These are phyloP conservation scores for Austrofundulus limnaeus DNA, from an alignment of 2,113 vertebrate genomes.

Conservation along the genomic window DNA sequence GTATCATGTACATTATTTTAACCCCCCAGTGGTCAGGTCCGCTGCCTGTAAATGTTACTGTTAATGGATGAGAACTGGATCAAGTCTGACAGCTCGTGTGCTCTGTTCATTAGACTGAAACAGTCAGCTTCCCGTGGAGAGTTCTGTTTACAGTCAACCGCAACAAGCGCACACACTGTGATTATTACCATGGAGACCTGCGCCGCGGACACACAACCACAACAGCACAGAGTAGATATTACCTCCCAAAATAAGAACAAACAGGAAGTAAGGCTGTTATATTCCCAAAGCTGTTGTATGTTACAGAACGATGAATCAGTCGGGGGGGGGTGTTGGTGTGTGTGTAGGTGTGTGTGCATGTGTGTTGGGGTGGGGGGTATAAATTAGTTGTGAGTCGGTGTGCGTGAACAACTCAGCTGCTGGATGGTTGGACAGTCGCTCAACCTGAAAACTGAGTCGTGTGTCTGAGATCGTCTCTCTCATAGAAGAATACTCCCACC, in stretches of 20 bases:
- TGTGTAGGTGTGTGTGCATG: neutral
- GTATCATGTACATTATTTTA: constrained; percentile 36
- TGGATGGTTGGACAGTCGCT: constrained; percentile 20
- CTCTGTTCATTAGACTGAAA: constrained; percentile 64
- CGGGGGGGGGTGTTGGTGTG: neutral
- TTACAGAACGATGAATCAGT: constrained; percentile 5
- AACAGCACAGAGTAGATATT: neutral
- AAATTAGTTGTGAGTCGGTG: constrained; percentile 7
- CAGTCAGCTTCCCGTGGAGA: constrained; percentile 49
- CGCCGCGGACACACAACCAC: constrained; percentile 7
- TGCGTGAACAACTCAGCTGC: constrained; percentile 9
- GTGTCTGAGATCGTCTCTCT: neutral
- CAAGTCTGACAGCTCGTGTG: constrained; percentile 44
- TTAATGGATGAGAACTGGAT: constrained; percentile 26
- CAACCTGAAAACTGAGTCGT: constrained; percentile 33
- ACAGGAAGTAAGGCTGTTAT: constrained; percentile 2
- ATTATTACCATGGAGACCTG: constrained; percentile 67
- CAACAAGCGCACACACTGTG: constrained; percentile 55
- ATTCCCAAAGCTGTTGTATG: constrained; percentile 11
- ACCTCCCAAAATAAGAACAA: constrained; percentile 22
- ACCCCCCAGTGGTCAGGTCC: constrained; percentile 22
- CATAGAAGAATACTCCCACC: constrained; percentile 71
- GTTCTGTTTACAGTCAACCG: constrained; percentile 53
- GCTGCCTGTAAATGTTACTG: constrained; percentile 36
- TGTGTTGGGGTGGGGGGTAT: neutral